phyloP scores from a whole-genome alignment of 2,888 invertebrate genomes.

The Zeuzera pyrina region DNA sequence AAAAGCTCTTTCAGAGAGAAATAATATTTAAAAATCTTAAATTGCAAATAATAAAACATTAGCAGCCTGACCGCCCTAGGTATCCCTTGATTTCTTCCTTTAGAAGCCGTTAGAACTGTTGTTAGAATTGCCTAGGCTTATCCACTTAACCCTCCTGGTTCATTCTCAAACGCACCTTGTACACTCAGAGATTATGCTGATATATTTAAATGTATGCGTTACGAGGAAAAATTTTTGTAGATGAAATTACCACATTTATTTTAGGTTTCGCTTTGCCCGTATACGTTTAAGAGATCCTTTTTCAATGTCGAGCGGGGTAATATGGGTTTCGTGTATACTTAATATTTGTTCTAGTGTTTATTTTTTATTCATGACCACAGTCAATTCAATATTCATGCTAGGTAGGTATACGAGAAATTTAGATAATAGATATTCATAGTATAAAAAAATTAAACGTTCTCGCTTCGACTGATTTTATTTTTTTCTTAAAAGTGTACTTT shows the following conservation, averaged over 20 bases:
- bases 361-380: conserved; percentile 16
- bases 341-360: conserved; percentile 12
- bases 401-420: too few relatives aligned
- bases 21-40: conserved; percentile 19
- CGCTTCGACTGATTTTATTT: too few relatives aligned
- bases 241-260: conserved; percentile 59
- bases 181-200: conserved; percentile 52
- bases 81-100: conserved; percentile 25
- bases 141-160: conserved; percentile 30
- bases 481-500: too few relatives aligned
- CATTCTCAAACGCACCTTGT: conserved; percentile 38
- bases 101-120: conserved; percentile 26
- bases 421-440: too few relatives aligned
- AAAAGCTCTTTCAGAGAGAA: conserved; percentile 17
- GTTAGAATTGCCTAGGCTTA: conserved; percentile 26
- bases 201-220: conserved; percentile 58
- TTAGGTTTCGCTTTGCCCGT: conserved; percentile 37
- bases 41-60: too few relatives aligned
- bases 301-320: conserved; percentile 39
- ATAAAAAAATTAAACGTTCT: too few relatives aligned
- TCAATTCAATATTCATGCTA: conserved; percentile 11
- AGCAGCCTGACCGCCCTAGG: too few relatives aligned
- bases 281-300: conserved; percentile 46
- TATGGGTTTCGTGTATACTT: conserved; percentile 6
- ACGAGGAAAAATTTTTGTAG: conserved; percentile 41